Evolutionary conservation across 2,888 invertebrate genomes (phyloP).

Genomic region (Augochlorella aurata): DNA sequence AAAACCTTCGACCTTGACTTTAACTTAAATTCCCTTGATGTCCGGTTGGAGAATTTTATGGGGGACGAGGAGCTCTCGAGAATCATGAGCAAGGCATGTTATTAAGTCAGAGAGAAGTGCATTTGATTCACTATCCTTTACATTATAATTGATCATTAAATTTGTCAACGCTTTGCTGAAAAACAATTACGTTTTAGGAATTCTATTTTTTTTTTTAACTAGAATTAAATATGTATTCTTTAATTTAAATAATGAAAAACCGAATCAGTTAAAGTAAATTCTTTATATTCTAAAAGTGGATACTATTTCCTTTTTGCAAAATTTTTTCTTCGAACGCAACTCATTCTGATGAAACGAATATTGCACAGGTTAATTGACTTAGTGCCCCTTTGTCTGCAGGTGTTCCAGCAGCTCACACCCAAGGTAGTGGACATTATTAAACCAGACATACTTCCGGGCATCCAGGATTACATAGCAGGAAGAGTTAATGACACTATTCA

Average conservation of each 20-base stretch:
- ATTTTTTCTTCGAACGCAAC: not conserved
- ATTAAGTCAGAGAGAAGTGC: too few relatives aligned
- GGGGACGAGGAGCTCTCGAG: constrained; percentile 69
- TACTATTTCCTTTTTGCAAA: not conserved
- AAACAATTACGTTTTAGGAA: too few relatives aligned
- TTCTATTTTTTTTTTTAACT: too few relatives aligned
- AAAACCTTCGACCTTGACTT: constrained; percentile 77
- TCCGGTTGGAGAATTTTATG: constrained; percentile 74
- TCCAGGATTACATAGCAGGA: constrained; percentile 72
- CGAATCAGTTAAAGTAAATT: too few relatives aligned
- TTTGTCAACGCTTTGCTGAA: too few relatives aligned
- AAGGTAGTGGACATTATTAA: constrained; percentile 76
- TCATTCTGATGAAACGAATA: not conserved
- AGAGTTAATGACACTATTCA: constrained; percentile 74
- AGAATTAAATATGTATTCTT: too few relatives aligned
- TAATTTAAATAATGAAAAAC: too few relatives aligned
- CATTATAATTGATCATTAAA: too few relatives aligned
- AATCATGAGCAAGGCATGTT: constrained; percentile 73
- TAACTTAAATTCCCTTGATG: constrained; percentile 65
- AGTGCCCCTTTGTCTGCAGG: constrained; percentile 60
- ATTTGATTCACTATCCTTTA: too few relatives aligned
- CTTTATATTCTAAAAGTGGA: too few relatives aligned
- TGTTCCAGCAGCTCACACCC: constrained; percentile 74
- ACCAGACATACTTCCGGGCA: constrained; percentile 76
- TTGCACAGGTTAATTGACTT: not conserved